These are phyloP conservation scores for Augochlorella aurata DNA, from an alignment of 2,888 invertebrate species.

Conservation along the genomic window DNA sequence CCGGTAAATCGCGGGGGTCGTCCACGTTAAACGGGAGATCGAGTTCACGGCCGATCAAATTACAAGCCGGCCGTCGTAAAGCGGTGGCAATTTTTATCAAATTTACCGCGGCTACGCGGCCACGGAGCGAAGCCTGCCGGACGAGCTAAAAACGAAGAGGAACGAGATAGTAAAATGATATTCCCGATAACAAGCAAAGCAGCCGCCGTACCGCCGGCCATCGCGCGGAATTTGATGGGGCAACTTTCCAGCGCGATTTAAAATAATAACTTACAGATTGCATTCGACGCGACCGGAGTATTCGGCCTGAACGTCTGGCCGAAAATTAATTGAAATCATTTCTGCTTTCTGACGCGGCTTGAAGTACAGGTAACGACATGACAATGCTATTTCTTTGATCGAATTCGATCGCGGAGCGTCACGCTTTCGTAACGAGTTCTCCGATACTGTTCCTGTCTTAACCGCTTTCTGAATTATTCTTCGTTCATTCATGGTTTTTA, in stretches of 20 bases:
- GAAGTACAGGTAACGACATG: too few relatives aligned
- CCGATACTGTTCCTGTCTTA: too few relatives aligned
- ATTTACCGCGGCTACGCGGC: constrained; percentile 33
- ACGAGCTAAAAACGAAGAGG: neutral
- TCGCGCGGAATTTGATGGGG: neutral
- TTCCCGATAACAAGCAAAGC: constrained; percentile 21
- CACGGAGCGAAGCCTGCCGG: neutral
- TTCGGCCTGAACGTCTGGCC: too few relatives aligned
- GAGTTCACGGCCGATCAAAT: constrained; percentile 59
- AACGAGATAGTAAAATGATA: constrained; percentile 38
- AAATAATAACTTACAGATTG: neutral
- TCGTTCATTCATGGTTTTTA: too few relatives aligned
- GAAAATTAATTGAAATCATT: neutral
- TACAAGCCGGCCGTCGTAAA: constrained; percentile 54
- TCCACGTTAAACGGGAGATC: constrained; percentile 61
- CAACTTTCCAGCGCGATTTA: constrained; percentile 12
- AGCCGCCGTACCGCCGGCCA: neutral
- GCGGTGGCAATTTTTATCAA: constrained; percentile 56
- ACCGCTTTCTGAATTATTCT: too few relatives aligned
- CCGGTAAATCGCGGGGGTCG: constrained; percentile 61
- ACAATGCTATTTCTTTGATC: too few relatives aligned
- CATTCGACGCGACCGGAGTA: too few relatives aligned
- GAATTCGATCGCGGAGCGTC: too few relatives aligned
- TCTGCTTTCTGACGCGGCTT: too few relatives aligned
- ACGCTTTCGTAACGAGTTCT: too few relatives aligned